Evolutionary conservation across 2,113 vertebrate genomes (phyloP).

Genomic region (Maylandia zebra): DNA sequence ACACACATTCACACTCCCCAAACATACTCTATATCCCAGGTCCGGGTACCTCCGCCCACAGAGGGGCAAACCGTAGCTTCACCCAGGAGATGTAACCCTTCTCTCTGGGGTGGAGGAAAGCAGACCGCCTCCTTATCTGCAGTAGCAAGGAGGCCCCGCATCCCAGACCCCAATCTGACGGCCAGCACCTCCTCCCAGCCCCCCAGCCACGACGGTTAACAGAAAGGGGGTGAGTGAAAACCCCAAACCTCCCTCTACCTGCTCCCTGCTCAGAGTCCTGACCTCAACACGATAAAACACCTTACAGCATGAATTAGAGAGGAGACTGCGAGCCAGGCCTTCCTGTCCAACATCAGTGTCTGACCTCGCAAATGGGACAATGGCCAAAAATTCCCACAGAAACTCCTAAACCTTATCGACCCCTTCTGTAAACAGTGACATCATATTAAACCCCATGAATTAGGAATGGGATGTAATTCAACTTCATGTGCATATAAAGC

Average conservation of each 20-base stretch:
- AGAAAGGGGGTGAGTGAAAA: background rate
- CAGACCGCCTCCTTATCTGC: background rate
- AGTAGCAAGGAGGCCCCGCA: background rate
- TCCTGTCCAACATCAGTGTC: background rate
- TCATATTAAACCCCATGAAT: background rate
- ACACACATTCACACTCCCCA: background rate
- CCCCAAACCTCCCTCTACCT: background rate
- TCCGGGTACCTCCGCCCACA: too few relatives aligned
- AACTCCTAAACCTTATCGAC: background rate
- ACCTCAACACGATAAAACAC: background rate
- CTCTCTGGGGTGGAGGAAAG: background rate
- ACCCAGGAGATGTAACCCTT: background rate
- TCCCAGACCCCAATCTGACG: rapidly evolving
- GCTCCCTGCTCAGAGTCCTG: background rate
- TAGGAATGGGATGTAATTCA: background rate
- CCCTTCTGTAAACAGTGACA: background rate
- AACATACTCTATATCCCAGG: background rate
- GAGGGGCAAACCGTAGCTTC: too few relatives aligned
- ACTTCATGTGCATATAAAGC: background rate
- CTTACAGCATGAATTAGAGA: background rate
- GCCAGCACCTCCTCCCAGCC: background rate
- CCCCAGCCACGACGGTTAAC: background rate
- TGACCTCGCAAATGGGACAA: background rate
- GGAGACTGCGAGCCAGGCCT: background rate
- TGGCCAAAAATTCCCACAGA: background rate